Conservation (phyloP, 2,797 vertebrate genomes). For the Pseudochirops corinnae region DNA sequence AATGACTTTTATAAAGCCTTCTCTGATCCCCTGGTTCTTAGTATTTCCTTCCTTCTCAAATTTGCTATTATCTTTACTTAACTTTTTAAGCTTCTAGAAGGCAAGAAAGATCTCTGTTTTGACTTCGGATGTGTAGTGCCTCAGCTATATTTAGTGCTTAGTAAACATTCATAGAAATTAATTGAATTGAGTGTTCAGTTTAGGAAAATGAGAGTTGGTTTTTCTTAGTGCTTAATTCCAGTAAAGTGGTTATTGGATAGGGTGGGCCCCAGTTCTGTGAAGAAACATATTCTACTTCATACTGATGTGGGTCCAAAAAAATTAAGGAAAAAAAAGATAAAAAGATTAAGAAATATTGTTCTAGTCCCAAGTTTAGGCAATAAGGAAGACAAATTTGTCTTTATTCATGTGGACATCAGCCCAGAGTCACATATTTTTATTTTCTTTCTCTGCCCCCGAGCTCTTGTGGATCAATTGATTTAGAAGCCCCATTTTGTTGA, state of each 20-base stretch:
- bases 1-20: neutral
- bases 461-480: neutral
- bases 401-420: neutral
- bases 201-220: neutral
- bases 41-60: neutral
- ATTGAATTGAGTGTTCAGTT: neutral
- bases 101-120: neutral
- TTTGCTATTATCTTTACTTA: neutral
- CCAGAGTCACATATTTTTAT: neutral
- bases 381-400: rapidly evolving
- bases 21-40: neutral
- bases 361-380: neutral
- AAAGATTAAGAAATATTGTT: neutral
- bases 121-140: neutral
- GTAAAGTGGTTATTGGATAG: neutral
- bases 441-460: neutral
- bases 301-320: neutral
- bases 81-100: neutral
- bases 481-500: neutral
- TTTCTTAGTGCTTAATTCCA: neutral
- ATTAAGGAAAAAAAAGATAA: neutral
- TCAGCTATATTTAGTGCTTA: neutral
- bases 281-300: neutral
- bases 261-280: neutral
- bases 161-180: neutral